Evolutionary conservation across 2,888 invertebrate species (phyloP), one percentile per base, ranked within the genome.

Genomic region (Cactoblastis cactorum): DNA sequence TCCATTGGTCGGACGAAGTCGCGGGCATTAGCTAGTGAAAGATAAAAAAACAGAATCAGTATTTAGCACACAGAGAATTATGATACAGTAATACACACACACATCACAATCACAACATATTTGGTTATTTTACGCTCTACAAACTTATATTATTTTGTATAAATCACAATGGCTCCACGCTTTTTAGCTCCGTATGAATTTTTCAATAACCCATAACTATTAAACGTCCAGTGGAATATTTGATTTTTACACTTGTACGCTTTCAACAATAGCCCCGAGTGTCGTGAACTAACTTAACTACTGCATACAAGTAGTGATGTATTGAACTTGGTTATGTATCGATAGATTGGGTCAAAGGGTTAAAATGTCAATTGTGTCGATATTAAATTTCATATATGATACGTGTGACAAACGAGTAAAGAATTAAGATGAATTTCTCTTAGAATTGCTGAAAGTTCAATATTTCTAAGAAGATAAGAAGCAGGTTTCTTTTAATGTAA

Each of bases 121-220:
- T 74, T 60, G 63, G 65, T 67, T 65, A 76, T 74, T 72, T 80
- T 76, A 74, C 79, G 82, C 77, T 82, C 80, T 77, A 71, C 65
- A 77, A 71, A 68, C n/a, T 54, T 57, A 71, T 74, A n/a, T n/a
- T n/a, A n/a, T 67, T 69, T 67, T 57, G 63, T 65, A 63, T 65
- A 63, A 28, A 58, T 61, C 53, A 65, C 61, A 71, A 64, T 59
- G 70, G 62, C 60, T 69, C 57, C 58, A 82, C 80, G 83, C 70
- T 79, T 58, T 75, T 77, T 80, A 73, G 60, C 71, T 76, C 67
- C 71, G 62, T 69, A 80, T 77, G 60, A 62, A 57, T 53, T 57
- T 59, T 62, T 58, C 63, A 64, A 59, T 59, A 54, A 61, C 53
- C 47, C 49, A 45, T 59, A 59, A 52, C 33, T 47, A 49, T 56